Evolutionary conservation across 37 sponge, comb jelly and placozoan species (phyloP), one percentile per base, ranked within the genome.

Genomic region (Haliclona indistincta): DNA sequence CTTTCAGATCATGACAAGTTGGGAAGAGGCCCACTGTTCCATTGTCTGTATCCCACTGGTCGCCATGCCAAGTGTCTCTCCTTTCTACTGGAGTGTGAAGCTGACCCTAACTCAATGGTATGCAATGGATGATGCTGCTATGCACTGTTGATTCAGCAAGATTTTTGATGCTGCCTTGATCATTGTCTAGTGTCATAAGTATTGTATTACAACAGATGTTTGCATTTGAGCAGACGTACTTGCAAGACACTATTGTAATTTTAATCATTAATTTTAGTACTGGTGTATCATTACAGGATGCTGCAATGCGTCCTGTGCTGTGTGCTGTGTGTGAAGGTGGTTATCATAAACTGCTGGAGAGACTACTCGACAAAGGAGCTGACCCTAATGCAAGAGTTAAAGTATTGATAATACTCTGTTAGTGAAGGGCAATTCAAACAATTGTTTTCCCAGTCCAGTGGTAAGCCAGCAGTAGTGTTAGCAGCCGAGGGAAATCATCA

Each of bases 31-130:
- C 79, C 84, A 13, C 68, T 86, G 38, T 95, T 89, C 78, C 87
- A 95, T 77, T 95, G 96, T 45, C 80, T 95, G 6, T 79, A 92
- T 54, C 78, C 85, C 5, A 95, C 96, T 25, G 56, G 70, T 47
- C 61, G 96, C 47, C 96, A 95, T 56, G 74, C 70, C 38, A 84
- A 81, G 69, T 95, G 96, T 54, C 54, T 95, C 23, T 79, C 55
- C 22, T 85, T 91, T 43, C 75, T 91, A 13, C 67, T 91, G 63
- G 85, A 83, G 60, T 66, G 55, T 63, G 91, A 88, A 28, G 89
- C 82, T 8, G 85, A 91, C 56, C 84, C 86, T 39, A 91, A 92
- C 55, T 63, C 84, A n/a, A 81, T 26, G 37, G 84, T 91, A 34
- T 65, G 61, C 35, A 22, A 8, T 3, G 25, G 4, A n/a, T n/a